A percentile compares a stretch with the other conserved stretches of the same genome.
Conservation (phyloP, 2,888 invertebrate genomes). For the Euproctis similis region DNA sequence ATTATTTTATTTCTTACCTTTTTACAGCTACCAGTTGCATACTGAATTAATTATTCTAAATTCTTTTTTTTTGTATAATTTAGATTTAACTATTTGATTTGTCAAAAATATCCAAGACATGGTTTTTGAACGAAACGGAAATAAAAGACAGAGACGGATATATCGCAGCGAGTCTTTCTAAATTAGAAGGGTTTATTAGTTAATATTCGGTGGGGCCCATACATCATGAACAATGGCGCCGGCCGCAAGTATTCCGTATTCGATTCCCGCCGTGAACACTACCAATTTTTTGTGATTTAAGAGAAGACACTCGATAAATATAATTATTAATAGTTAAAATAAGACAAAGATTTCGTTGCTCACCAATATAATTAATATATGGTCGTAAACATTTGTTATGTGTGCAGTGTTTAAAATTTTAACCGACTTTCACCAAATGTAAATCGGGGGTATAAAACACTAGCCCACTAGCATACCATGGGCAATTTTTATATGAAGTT, state of each 20-base stretch:
- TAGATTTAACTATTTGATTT: too few relatives aligned
- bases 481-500: too few relatives aligned
- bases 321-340: slow-evolving; percentile 24
- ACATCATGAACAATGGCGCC: slow-evolving; percentile 62
- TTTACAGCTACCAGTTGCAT: slow-evolving; percentile 6
- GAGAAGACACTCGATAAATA: too few relatives aligned
- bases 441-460: too few relatives aligned
- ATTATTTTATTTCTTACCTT: slow-evolving; percentile 5
- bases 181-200: slow-evolving; percentile 58
- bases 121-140: slow-evolving; percentile 12
- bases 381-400: slow-evolving; percentile 14
- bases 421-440: too few relatives aligned
- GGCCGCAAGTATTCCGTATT: slow-evolving; percentile 51
- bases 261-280: slow-evolving; percentile 45
- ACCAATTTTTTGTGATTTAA: slow-evolving; percentile 35
- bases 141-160: slow-evolving; percentile 41
- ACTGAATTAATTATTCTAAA: slow-evolving; percentile 1
- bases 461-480: too few relatives aligned
- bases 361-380: slow-evolving; percentile 13
- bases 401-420: too few relatives aligned
- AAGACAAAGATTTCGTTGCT: not conserved
- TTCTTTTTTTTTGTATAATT: too few relatives aligned
- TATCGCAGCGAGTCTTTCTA: slow-evolving; percentile 39
- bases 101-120: slow-evolving; percentile 6
- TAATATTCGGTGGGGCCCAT: slow-evolving; percentile 59